These are phyloP conservation scores for Baronia brevicornis DNA, from an alignment of 2,888 invertebrate genomes.

Conservation along the genomic window DNA sequence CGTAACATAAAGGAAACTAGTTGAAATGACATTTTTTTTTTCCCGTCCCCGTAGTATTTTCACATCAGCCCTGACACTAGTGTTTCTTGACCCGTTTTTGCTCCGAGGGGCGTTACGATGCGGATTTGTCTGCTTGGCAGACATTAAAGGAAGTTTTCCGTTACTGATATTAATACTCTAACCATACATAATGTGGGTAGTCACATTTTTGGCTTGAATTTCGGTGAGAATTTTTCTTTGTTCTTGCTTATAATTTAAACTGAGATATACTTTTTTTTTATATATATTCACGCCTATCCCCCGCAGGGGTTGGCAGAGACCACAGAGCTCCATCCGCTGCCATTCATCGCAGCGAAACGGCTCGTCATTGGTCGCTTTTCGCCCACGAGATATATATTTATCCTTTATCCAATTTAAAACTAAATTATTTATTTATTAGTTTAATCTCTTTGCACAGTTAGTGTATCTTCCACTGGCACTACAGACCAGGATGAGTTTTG, in stretches of 20 bases:
- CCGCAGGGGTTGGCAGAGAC: too few relatives aligned
- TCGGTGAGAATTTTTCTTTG: too few relatives aligned
- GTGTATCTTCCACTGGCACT: too few relatives aligned
- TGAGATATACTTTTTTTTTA: slow-evolving; percentile 12
- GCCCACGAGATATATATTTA: too few relatives aligned
- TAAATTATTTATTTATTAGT: too few relatives aligned
- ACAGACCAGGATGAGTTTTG: too few relatives aligned
- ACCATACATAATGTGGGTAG: slow-evolving; percentile 8
- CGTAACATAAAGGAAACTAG: slow-evolving; percentile 15
- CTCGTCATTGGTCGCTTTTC: too few relatives aligned
- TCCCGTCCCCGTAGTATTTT: slow-evolving; percentile 16
- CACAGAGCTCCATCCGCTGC: too few relatives aligned
- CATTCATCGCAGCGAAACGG: too few relatives aligned
- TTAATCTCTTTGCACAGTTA: too few relatives aligned
- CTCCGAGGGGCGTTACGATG: slow-evolving; percentile 46
- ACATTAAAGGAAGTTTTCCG: slow-evolving; percentile 39
- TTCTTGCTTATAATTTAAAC: slow-evolving; percentile 10
- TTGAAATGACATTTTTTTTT: slow-evolving; percentile 16
- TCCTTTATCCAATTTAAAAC: too few relatives aligned
- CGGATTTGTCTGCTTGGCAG: slow-evolving; percentile 50
- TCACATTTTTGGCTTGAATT: slow-evolving; percentile 9
- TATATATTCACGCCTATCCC: slow-evolving; percentile 6
- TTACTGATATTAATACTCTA: slow-evolving; percentile 30
- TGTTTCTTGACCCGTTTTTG: slow-evolving; percentile 59
- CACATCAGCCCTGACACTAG: slow-evolving; percentile 32